A percentile compares a stretch with the other conserved stretches of the same genome.
These are phyloP conservation scores for Caradrina kadenii DNA, from an alignment of 2,888 invertebrate species.

Conservation along the genomic window DNA sequence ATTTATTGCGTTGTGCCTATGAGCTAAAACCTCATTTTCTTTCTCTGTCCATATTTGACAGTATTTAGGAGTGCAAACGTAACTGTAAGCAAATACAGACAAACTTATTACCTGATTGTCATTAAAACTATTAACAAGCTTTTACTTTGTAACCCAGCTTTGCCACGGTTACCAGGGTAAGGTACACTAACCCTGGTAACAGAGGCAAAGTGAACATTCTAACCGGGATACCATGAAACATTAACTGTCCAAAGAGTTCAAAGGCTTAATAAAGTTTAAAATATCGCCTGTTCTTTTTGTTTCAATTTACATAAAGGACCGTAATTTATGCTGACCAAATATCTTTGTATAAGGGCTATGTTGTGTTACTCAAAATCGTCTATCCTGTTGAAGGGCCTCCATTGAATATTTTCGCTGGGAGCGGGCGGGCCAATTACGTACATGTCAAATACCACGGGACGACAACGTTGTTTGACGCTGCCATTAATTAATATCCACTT, in stretches of 20 bases:
- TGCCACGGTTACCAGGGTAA: too few species aligned
- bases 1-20: constrained; percentile 2
- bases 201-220: not conserved
- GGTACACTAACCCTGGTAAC: not conserved
- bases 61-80: not conserved
- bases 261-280: constrained; percentile 10
- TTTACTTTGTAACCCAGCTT: not conserved
- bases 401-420: constrained; percentile 29
- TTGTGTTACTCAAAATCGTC: constrained; percentile 37
- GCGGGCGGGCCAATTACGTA: constrained; percentile 55
- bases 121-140: not conserved
- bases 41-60: not conserved
- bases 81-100: not conserved
- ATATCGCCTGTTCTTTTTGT: constrained; percentile 20
- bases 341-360: constrained; percentile 13
- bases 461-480: constrained; percentile 48
- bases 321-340: constrained; percentile 21
- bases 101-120: not conserved
- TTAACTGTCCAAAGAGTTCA: constrained; percentile 14
- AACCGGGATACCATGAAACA: not conserved
- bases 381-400: constrained; percentile 20
- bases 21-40: not conserved
- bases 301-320: constrained; percentile 15
- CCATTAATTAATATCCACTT: constrained; percentile 55
- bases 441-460: constrained; percentile 58